phyloP scores from a whole-genome alignment of 2,888 invertebrate species.

The Caenorhabditis sinica region DNA sequence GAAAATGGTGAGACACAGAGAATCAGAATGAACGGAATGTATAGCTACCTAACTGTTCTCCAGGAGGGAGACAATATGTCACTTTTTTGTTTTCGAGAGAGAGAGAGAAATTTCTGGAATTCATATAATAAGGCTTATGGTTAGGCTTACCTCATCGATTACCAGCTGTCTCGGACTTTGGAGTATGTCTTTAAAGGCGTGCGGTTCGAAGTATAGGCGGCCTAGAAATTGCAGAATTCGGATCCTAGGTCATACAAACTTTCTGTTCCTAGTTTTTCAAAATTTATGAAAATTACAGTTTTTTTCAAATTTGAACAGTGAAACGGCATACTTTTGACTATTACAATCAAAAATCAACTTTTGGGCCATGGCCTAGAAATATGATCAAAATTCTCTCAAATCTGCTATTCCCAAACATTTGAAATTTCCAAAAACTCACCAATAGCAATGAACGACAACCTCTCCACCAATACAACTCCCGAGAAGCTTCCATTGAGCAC shows the following conservation, averaged over 20 bases:
- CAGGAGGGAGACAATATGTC: background rate
- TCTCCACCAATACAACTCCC: conserved; percentile 67
- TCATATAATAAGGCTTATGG: background rate
- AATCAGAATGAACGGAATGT: conserved; percentile 14
- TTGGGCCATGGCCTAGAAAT: too few relatives aligned
- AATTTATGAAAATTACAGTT: background rate
- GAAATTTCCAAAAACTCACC: conserved; percentile 39
- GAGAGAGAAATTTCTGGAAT: background rate
- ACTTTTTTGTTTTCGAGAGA: background rate
- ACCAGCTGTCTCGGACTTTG: conserved; percentile 72
- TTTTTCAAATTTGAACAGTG: too few relatives aligned
- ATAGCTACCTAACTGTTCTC: conserved; percentile 52
- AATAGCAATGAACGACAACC: conserved; percentile 67
- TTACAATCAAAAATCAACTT: too few relatives aligned
- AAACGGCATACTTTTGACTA: too few relatives aligned
- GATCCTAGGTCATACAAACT: too few relatives aligned
- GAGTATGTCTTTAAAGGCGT: conserved; percentile 70
- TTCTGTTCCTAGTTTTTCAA: background rate
- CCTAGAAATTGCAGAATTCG: conserved; percentile 17
- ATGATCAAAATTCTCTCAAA: background rate
- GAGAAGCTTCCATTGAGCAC: conserved; percentile 73
- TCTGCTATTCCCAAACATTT: background rate
- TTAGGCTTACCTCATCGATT: conserved; percentile 68
- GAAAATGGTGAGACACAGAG: conserved; percentile 3
- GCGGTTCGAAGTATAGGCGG: conserved; percentile 67